Evolutionary conservation across 2,888 invertebrate species (phyloP), one percentile per base, ranked within the genome.

Genomic region (Choristoneura rosaceana): DNA sequence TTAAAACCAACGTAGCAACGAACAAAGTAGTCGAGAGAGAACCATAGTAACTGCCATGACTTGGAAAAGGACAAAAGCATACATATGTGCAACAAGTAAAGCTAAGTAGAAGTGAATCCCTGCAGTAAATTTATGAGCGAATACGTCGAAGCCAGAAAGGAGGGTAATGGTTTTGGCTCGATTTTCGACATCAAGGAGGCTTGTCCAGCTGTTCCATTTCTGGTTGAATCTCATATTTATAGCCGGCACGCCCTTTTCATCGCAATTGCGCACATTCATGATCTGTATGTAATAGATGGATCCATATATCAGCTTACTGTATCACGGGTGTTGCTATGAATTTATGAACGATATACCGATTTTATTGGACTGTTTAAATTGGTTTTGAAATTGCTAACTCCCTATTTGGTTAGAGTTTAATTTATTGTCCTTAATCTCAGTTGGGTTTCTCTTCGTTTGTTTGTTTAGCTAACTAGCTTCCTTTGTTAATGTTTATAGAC

Each of bases 221-320:
- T 58, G 71, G 41, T 62, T 58, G 43, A 43, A 55, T 62, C 55
- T 50, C 38, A 38, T 67, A 67, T 67, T 71, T 66, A 71, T 58
- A 65, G 62, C 45, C 43, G 66, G 25, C 67, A 71, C 62, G 67
- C 67, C 71, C 58, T 61, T 63, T 62, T 15, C 34, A 50, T 12
- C 61, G 47, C 50, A 15, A 34, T 63, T 50, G 34, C 59, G 59
- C 38, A 59, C 38, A 59, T 34, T 59, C 59, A 38, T 59, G 38
- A 59, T 59, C 59, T 59, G 59, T n/a, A 12, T 25, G 25, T 55
- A 17, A 55, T 55, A 7, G 55, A 55, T 55, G 45, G 47, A 47
- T 64, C 9, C 47, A 64, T 15, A 14, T n/a, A 47, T 64, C 50
- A 63, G 10, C 9, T 33, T 64, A 47, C n/a, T 50, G 34, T 47